Evolutionary conservation across 2,888 invertebrate genomes (phyloP).

Genomic region (Eupithecia insigniata): DNA sequence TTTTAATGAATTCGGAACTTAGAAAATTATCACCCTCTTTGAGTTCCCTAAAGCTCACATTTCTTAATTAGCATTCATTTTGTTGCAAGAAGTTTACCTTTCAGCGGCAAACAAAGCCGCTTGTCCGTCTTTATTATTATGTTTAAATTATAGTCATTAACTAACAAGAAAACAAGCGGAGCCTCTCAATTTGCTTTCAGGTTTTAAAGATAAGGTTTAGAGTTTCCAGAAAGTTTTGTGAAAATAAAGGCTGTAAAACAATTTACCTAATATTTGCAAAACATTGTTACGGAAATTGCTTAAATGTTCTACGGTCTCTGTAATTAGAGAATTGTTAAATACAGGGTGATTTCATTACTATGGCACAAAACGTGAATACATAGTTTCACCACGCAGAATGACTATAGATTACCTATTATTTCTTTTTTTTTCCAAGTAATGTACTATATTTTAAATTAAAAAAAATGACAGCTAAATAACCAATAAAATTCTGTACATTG

Average conservation of each 20-base stretch:
- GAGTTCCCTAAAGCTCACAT: slow-evolving; percentile 66
- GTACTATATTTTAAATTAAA: too few species aligned
- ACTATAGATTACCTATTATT: neutral
- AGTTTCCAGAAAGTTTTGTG: slow-evolving; percentile 60
- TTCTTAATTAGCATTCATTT: slow-evolving; percentile 76
- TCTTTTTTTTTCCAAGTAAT: neutral
- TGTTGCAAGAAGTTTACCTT: slow-evolving; percentile 74
- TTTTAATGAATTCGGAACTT: slow-evolving; percentile 5
- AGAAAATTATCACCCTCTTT: slow-evolving; percentile 61
- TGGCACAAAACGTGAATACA: slow-evolving; percentile 12
- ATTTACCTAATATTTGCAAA: slow-evolving; percentile 37
- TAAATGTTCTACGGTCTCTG: slow-evolving; percentile 30
- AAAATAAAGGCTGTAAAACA: slow-evolving; percentile 50
- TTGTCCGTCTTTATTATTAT: slow-evolving; percentile 80
- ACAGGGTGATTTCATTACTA: slow-evolving; percentile 21
- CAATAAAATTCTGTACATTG: too few species aligned
- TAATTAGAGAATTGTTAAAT: slow-evolving; percentile 30
- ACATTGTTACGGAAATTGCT: slow-evolving; percentile 27
- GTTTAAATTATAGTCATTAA: slow-evolving; percentile 80
- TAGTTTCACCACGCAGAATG: neutral
- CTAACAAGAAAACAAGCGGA: slow-evolving; percentile 71
- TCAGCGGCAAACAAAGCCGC: slow-evolving; percentile 74
- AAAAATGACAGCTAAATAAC: too few species aligned
- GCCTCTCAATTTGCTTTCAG: slow-evolving; percentile 66
- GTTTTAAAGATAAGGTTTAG: slow-evolving; percentile 64